Evolutionary conservation across 2,888 invertebrate genomes (phyloP).

Genomic region (Drosophila mulleri): DNA sequence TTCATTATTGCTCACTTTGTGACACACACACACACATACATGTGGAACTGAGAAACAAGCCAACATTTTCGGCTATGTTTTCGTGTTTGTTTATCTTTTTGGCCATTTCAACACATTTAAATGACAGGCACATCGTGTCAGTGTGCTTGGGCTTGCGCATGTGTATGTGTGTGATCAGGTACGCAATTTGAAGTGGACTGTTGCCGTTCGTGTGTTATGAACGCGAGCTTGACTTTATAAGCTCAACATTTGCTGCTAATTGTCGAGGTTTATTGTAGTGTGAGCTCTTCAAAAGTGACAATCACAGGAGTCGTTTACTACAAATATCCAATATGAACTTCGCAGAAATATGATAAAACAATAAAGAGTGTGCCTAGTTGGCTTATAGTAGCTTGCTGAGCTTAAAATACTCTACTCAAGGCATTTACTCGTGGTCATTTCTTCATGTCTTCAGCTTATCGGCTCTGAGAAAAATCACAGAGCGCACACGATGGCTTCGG

Average conservation of each 20-base stretch:
- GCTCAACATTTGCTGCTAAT: constrained; percentile 40
- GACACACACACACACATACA: constrained; percentile 25
- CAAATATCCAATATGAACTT: background rate
- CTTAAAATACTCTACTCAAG: too few relatives aligned
- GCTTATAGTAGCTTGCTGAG: too few relatives aligned
- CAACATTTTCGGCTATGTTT: constrained; percentile 56
- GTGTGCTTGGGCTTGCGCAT: background rate
- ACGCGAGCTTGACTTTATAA: constrained; percentile 40
- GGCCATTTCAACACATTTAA: constrained; percentile 76
- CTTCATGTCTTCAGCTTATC: too few relatives aligned
- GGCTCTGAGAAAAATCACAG: too few relatives aligned
- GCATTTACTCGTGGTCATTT: too few relatives aligned
- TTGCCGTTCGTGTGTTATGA: constrained; percentile 22
- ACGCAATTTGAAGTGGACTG: constrained; percentile 22
- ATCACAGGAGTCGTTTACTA: background rate
- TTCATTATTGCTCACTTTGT: constrained; percentile 74
- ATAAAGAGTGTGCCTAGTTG: too few relatives aligned
- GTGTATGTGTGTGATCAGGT: constrained; percentile 14
- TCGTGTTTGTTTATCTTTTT: constrained; percentile 68
- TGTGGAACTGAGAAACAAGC: constrained; percentile 51
- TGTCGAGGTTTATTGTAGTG: constrained; percentile 15
- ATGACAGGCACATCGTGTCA: constrained; percentile 40
- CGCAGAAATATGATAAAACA: background rate
- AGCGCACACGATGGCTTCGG: too few relatives aligned
- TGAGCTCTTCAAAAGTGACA: background rate